phyloP scores from a whole-genome alignment of 2,113 vertebrate species.

The Martes martes region DNA sequence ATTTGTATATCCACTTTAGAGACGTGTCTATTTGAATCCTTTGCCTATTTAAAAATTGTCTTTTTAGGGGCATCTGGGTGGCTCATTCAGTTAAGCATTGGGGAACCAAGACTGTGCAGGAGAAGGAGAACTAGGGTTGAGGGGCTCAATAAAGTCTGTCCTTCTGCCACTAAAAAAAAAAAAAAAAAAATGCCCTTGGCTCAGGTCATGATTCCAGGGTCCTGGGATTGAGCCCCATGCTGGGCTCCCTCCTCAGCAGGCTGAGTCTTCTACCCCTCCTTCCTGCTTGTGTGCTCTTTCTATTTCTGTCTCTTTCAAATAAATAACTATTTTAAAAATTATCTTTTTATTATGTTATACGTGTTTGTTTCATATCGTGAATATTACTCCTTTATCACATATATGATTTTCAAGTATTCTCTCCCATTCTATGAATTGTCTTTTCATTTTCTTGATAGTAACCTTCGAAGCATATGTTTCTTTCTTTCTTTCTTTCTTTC shows the following conservation, averaged over 20 bases:
- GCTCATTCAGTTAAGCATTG: conserved; percentile 39
- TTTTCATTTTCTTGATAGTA: not conserved
- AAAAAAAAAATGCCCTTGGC: no score
- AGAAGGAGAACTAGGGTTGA: conserved; percentile 94
- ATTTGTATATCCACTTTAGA: not conserved
- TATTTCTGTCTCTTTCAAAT: no score
- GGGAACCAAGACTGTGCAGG: conserved; percentile 98
- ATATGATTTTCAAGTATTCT: not conserved
- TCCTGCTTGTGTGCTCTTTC: no score
- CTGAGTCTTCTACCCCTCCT: no score
- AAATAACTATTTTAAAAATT: not conserved
- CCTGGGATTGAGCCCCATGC: no score
- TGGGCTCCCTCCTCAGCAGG: no score
- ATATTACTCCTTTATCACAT: not conserved
- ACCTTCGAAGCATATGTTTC: not conserved
- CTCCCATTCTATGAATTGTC: not conserved
- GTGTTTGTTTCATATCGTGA: not conserved
- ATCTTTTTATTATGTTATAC: not conserved
- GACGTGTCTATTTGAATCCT: not conserved
- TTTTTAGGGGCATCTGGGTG: no score
- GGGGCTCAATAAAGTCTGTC: conserved; percentile 82
- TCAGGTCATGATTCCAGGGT: no score
- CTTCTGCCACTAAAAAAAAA: not conserved
- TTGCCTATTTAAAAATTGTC: not conserved
- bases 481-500: no score